Evolutionary conservation across 1,140 invertebrate genomes (phyloP), one percentile per base, ranked within the genome.

Genomic region (Rhysida immarginata): DNA sequence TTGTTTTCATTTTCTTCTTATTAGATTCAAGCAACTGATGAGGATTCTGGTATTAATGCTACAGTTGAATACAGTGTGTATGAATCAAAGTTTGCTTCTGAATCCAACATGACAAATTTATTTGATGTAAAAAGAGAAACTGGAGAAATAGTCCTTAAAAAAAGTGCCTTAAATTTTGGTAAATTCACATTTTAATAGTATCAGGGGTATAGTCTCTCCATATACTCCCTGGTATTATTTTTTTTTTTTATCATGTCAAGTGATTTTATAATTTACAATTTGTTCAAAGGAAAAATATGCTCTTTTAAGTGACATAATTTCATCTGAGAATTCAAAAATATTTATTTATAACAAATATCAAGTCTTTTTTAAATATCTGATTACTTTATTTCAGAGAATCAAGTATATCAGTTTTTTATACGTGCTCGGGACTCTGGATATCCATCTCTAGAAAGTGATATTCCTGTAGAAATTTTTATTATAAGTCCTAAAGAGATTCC

Each of bases 361-460:
- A 35, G 29, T 5, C 16, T 8, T 5, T 35, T 35, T 35, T 35
- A 35, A 35, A 35, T 35, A 35, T 35, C 29, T 35, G 5, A 16
- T 35, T 8, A 5, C 16, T 61, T 63, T 54, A 59, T 58, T 58
- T 50, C 71, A 87, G 85, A 81, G 67, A 82, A 83, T 62, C 77
- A 87, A 72, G 75, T 84, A 13, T 85, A 87, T 67, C 87, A 93
- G 72, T 83, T 94, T 63, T 95, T 94, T 72, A 81, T 95, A 25
- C 78, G 85, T 53, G 91, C 87, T 2, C 78, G 78, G 54, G 90
- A 96, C 70, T 76, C 75, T 61, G 87, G 88, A 21, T 71, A 73
- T 25, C 80, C 79, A 5, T 66, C 77, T 24, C 74, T 79, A 61
- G 79, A 89, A 69, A 77, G 80, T 27, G 82, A 88, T 62, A 82